Conservation (phyloP, 2,113 vertebrate species). For the Conger conger region DNA sequence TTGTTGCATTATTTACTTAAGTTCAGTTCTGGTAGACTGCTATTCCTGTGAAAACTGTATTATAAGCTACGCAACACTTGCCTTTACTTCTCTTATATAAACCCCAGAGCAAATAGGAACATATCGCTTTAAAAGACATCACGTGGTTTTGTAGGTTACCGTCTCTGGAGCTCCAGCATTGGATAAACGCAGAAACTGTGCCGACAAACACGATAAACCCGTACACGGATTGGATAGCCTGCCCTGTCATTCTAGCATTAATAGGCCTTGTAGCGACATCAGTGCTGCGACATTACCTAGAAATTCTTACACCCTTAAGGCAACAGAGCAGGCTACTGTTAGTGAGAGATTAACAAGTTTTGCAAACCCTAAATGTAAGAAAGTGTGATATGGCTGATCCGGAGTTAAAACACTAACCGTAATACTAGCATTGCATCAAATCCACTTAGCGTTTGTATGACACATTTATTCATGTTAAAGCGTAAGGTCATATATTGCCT, state of each 20-base stretch:
- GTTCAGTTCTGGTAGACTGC: background rate
- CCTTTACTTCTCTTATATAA: conserved; percentile 24
- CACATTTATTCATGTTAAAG: background rate
- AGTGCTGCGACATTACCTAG: conserved; percentile 68
- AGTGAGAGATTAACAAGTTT: conserved; percentile 8
- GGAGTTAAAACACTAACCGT: background rate
- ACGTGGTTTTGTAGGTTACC: conserved; percentile 54
- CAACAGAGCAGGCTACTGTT: background rate
- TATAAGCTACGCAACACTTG: conserved; percentile 28
- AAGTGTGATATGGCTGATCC: background rate
- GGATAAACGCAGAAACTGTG: conserved; percentile 47
- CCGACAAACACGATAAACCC: conserved; percentile 40
- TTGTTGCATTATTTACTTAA: background rate
- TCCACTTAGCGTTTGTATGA: background rate
- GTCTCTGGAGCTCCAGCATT: conserved; percentile 56
- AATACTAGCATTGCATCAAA: background rate
- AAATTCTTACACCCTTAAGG: conserved; percentile 38
- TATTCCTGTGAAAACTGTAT: background rate
- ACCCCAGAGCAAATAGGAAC: conserved; percentile 11
- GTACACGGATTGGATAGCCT: conserved; percentile 56
- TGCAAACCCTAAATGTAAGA: background rate
- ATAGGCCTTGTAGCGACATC: conserved; percentile 60
- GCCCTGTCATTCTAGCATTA: conserved; percentile 65
- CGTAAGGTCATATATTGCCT: background rate
- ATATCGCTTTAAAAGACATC: conserved; percentile 47